Conservation (phyloP, 2,888 invertebrate species). For the Euzophera pinguis region DNA sequence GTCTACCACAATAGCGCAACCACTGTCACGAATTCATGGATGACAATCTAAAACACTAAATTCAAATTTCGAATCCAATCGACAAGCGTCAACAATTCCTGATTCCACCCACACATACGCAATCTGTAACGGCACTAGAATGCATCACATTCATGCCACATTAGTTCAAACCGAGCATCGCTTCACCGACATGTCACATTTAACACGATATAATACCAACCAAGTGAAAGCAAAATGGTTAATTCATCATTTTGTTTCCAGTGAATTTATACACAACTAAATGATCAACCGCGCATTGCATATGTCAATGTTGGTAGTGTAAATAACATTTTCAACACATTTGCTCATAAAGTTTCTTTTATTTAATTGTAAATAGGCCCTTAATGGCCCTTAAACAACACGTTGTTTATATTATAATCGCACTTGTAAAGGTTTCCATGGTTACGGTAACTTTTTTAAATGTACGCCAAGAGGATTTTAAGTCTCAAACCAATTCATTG, state of each 20-base stretch:
- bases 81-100: not conserved
- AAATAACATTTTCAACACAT: no score
- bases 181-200: slow-evolving; percentile 1
- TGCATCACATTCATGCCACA: not conserved
- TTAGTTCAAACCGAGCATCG: slow-evolving; percentile 3
- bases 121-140: not conserved
- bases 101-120: not conserved
- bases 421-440: no score
- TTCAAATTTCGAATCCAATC: not conserved
- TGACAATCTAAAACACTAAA: no score
- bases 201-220: not conserved
- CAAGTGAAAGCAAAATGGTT: slow-evolving; percentile 7
- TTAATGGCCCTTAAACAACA: no score
- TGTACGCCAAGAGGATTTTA: no score
- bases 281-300: slow-evolving; percentile 13
- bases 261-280: slow-evolving; percentile 15
- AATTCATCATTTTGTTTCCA: slow-evolving; percentile 12
- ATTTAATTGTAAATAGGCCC: no score
- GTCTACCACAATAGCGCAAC: no score
- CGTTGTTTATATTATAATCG: no score
- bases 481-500: no score
- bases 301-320: slow-evolving; percentile 13
- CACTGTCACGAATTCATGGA: no score
- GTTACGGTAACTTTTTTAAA: no score
- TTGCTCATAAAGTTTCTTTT: no score